Base-by-base conservation (phyloP, 2,797 vertebrate species). In the Furcifer pardalis region DNA sequence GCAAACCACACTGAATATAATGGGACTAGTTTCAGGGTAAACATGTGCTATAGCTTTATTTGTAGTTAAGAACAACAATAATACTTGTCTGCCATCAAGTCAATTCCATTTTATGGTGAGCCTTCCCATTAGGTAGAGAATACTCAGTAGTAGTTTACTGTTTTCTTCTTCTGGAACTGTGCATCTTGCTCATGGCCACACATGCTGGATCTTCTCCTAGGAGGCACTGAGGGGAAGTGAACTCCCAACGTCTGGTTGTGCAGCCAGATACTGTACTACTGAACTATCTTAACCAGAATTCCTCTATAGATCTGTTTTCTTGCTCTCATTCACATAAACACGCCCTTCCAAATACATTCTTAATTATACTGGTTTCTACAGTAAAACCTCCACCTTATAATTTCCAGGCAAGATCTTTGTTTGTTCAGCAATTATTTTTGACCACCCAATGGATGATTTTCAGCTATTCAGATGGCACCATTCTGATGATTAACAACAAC, bases 371-470 rank as follows among this genome's bases (percentile, higher is more conserved):
- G 17, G 69, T 32, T 82, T 82, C 49, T 10, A 62, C n/a, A n/a
- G n/a, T n/a, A 77, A 71, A 78, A 63, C n/a, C 40, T 69, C 42
- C 17, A 75, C 62, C 62, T 87, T 84, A 21, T 69, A 83, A 80
- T 75, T 84, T 76, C 79, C 40, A 13, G 17, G 40, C n/a, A 9
- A 60, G 40, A 71, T 7, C 25, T 73, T 78, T 66, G 35, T 66
- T 83, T 69, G 52, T 72, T 85, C 62, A 60, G 81, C 71, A 83
- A 40, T 80, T 35, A 42, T 8, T n/a, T 37, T 42, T 40, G 60
- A 35, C 37, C 68, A 59, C 63, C 40, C 60, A 68, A 42, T 60
- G 32, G 49, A 71, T 27, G 21, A 79, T 52, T 32, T 75, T 44
- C 73, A 80, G 82, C 62, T 85, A 46, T 81, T 69, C 40, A 49